These are phyloP conservation scores for Rhea americana DNA, from an alignment of 2,113 vertebrate species.

Conservation along the genomic window DNA sequence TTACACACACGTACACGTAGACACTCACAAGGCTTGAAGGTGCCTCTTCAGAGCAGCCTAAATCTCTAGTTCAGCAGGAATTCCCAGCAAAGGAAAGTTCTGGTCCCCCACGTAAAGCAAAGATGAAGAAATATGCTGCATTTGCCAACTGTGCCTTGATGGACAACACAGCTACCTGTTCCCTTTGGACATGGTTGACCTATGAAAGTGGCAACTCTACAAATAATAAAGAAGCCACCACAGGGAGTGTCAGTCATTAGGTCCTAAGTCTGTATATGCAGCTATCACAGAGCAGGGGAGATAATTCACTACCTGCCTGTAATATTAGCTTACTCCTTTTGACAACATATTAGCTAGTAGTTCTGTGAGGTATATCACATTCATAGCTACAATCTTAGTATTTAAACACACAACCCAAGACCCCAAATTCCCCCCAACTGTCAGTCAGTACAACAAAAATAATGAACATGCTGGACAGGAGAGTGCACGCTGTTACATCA, in stretches of 20 bases:
- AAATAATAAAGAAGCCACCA: not conserved
- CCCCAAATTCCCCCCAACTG: not conserved
- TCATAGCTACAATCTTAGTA: constrained; percentile 29
- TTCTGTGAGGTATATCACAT: constrained; percentile 68
- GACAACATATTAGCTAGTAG: not conserved
- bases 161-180: not conserved
- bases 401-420: not conserved
- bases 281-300: not conserved
- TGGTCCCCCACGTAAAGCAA: not conserved
- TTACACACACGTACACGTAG: not conserved
- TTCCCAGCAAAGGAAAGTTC: not conserved
- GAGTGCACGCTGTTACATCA: not conserved
- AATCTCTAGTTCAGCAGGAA: not conserved
- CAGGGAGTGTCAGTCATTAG: not conserved
- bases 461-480: not conserved
- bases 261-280: not conserved
- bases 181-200: constrained; percentile 11
- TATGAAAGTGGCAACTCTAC: not conserved
- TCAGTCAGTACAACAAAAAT: constrained; percentile 15
- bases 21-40: not conserved
- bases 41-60: not conserved
- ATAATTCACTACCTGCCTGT: not conserved
- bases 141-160: not conserved
- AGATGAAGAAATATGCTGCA: rapidly evolving
- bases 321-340: constrained; percentile 57